These are phyloP conservation scores for Rhinogobio ventralis DNA, from an alignment of 2,797 vertebrate genomes.

Conservation along the genomic window DNA sequence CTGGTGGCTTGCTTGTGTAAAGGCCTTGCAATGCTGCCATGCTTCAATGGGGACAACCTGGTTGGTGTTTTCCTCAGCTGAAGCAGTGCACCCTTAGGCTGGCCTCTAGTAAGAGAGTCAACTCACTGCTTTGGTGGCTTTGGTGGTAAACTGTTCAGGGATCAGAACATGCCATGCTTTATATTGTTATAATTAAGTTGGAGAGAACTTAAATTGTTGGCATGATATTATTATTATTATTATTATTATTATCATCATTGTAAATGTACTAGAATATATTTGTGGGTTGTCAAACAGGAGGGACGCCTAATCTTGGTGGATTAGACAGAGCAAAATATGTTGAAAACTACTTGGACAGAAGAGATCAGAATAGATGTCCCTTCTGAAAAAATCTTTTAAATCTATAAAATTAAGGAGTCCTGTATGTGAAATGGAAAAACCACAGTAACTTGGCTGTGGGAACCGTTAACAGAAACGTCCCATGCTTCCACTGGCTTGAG, in stretches of 20 bases:
- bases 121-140: neutral
- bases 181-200: neutral
- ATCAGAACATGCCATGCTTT: neutral
- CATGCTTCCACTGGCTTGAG: neutral
- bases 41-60: neutral
- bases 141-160: neutral
- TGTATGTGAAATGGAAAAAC: neutral
- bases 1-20: neutral
- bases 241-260: neutral
- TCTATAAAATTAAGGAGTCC: neutral
- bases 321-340: neutral
- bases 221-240: neutral
- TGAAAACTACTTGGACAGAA: neutral
- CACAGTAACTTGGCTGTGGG: neutral
- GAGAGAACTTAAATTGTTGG: neutral
- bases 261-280: no score
- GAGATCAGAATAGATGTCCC: no score
- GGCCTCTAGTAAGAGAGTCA: neutral
- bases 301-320: neutral
- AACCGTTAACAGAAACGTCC: neutral
- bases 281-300: neutral
- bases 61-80: constrained; percentile 12
- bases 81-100: neutral
- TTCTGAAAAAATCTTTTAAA: neutral
- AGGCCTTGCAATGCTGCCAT: neutral